Base-by-base conservation (phyloP, 1,140 invertebrate species). In the Druon quercuslanigerum region DNA sequence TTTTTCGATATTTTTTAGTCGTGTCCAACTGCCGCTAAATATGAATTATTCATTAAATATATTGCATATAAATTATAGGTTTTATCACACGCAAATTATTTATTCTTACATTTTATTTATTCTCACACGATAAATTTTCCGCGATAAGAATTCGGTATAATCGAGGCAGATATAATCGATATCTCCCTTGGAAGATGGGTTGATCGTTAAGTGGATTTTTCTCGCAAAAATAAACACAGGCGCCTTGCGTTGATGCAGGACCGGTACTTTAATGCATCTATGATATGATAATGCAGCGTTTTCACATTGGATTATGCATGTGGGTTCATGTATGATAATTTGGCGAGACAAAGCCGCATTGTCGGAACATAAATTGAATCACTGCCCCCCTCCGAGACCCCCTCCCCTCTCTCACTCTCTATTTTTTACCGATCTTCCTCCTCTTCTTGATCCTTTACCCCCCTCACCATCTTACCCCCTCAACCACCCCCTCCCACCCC, bases 341-440 rank as follows among this genome's bases (percentile, higher is more conserved):
- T 87, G 83, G 84, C 84, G 84, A 91, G 84, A 91, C 90, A 91
- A 91, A 90, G 89, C 88, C 83, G 83, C 85, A 90, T 90, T 91
- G 89, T 90, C 88, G 83, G 83, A 77, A 83, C 86, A 90, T 90
- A 90, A 89, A 90, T 89, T 89, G 86, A 89, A 90, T 89, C 84
- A 81, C 77, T 84, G 74, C 78, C 76, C 79, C 83, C 72, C 60
- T 77, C 74, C 40, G n/a, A 12, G 50, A 60, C 74, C 57, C 60
- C 57, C 66, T 40, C 20, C 16, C 14, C 14, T 14, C 51, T 54
- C 20, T 40, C 60, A 71, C 51, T 50, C 60, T 66, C 13, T 2
- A 66, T 66, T 66, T 66, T 33, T 40, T 33, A n/a, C 14, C 60
- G 14, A 66, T 66, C 25, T 40, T 40, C 40, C 77, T 70, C 40